phyloP scores from a whole-genome alignment of 2,797 vertebrate genomes.

The Anableps anableps region DNA sequence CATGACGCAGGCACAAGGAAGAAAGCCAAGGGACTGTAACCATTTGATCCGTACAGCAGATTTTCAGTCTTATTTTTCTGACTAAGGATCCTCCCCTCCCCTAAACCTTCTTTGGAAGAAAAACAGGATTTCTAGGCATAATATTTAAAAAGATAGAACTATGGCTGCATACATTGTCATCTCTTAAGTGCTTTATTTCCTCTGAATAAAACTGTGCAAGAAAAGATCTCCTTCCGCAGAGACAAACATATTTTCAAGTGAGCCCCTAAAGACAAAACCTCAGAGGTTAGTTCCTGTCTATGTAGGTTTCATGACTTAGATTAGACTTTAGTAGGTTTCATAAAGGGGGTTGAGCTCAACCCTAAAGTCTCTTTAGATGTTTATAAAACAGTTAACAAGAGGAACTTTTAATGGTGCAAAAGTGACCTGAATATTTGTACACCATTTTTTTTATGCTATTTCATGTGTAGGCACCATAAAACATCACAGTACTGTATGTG shows the following conservation, averaged over 20 bases:
- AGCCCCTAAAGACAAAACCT: conserved; percentile 31
- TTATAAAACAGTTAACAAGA: not conserved
- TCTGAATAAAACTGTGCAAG: conserved; percentile 71
- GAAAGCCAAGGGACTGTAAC: conserved; percentile 55
- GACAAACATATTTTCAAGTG: conserved; percentile 27
- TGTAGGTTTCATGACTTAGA: not conserved
- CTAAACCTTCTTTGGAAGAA: conserved; percentile 50
- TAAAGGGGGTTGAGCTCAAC: conserved; percentile 15
- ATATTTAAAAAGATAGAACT: conserved; percentile 50
- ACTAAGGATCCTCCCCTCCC: conserved; percentile 52
- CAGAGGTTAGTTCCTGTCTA: not conserved
- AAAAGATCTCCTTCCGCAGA: conserved; percentile 21
- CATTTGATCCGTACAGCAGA: conserved; percentile 60
- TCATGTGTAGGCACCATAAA: conserved; percentile 52
- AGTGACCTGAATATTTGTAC: not conserved
- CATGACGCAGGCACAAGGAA: conserved; percentile 76
- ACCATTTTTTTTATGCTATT: conserved; percentile 8
- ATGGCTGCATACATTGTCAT: conserved; percentile 69
- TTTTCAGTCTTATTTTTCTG: conserved; percentile 50
- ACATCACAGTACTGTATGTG: conserved; percentile 36
- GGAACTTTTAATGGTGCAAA: not conserved
- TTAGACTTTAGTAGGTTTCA: conserved; percentile 16
- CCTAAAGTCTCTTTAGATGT: not conserved
- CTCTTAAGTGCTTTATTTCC: conserved; percentile 70
- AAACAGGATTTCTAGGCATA: conserved; percentile 51